Conservation (phyloP, 2,113 vertebrate genomes). For the Grus americana region DNA sequence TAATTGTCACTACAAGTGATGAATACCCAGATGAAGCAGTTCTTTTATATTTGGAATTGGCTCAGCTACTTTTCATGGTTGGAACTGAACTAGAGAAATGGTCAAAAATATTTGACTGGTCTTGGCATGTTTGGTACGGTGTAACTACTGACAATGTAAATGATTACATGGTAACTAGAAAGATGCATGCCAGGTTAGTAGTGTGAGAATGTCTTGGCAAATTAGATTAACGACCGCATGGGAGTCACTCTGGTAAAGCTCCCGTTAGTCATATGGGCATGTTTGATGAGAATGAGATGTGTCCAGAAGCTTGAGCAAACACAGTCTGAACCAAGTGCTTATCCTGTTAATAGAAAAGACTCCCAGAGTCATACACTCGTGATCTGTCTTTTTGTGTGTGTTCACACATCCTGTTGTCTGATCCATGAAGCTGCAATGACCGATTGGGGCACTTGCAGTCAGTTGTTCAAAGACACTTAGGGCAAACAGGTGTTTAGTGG, state of each 20-base stretch:
- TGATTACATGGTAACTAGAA: not conserved
- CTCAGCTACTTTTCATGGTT: not conserved
- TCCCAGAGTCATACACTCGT: not conserved
- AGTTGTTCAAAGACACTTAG: not conserved
- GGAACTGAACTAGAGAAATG: not conserved
- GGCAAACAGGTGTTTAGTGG: not conserved
- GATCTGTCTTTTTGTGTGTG: not conserved
- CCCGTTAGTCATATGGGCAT: not conserved
- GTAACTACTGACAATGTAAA: not conserved
- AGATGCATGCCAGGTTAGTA: not conserved
- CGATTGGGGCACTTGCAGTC: not conserved
- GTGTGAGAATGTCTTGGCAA: not conserved
- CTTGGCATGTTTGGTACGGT: not conserved
- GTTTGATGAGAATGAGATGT: not conserved
- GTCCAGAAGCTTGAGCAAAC: not conserved
- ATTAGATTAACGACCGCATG: not conserved
- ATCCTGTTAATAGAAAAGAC: not conserved
- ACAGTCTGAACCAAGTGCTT: not conserved
- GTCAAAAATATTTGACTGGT: not conserved
- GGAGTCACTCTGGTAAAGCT: not conserved
- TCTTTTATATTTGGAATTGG: not conserved
- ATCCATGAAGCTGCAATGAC: not conserved
- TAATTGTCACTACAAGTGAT: not conserved
- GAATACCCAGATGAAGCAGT: not conserved
- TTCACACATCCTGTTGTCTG: not conserved